Base-by-base conservation (phyloP, 92 coral and sea anemone species). In the Porites divaricata region DNA sequence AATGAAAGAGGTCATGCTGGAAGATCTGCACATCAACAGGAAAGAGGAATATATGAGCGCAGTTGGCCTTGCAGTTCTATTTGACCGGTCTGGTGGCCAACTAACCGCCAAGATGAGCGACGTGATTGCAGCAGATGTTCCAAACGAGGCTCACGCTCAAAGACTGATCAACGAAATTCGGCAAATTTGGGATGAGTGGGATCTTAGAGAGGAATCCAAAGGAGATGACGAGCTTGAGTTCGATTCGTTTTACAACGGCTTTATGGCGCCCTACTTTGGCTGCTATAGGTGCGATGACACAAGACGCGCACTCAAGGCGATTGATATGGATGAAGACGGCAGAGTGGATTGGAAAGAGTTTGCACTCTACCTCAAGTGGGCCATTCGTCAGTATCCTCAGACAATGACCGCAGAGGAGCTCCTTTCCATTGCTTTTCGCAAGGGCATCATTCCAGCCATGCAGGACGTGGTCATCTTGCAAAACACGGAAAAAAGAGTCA, bases 391-490 rank as follows among this genome's bases (percentile, higher is more conserved):
- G 45, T 83, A 83, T 41, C 87, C 87, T 19, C 13, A 83, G 50
- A 72, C 77, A 50, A 62, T 24, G 41, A 79, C 73, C 74, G 70
- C 80, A 48, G 87, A 83, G 25, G 73, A 59, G 57, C 72, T 74
- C 73, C 28, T 83, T 22, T 74, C 80, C 2, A 58, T 83, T 61
- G 87, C 87, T 64, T 83, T 83, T 45, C 79, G 79, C 53, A 83
- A 89, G 70, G 95, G 95, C 24, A 87, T 92, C 48, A 81, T 92
- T n/a, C 95, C 95, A 20, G 93, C 95, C 67, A 92, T 92, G 95
- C 95, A 89, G 52, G 95, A 92, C 65, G 88, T 77, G 72, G 65
- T 77, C 13, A 49, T 0, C 16, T 11, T 8, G 59, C 59, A 54
- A 15, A 54, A 54, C 59, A 12, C 59, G 14, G 59, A 54, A 54